Evolutionary conservation across 2,888 invertebrate species (phyloP), one percentile per base, ranked within the genome.

Genomic region (Choristoneura rosaceana): DNA sequence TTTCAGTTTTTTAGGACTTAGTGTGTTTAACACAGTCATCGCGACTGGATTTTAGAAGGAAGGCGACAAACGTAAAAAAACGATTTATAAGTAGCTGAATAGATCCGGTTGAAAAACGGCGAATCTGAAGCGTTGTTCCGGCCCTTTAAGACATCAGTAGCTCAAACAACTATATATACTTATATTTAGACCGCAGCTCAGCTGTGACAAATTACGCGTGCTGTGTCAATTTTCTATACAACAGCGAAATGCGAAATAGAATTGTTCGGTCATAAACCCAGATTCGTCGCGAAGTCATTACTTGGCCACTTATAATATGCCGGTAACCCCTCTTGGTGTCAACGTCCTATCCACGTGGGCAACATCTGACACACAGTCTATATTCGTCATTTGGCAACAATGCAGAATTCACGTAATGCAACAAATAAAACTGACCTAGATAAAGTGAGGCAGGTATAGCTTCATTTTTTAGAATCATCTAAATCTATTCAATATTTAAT

Each of bases 361-460:
- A 34, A 71, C 41, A 47, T 58, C 59, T 38, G 50, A 61, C 60
- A 66, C 33, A 66, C 17, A 60, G 59, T 55, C 64, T 65, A 60
- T 38, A 70, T 50, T 25, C 15, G 50, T 17, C 65, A 43, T 70
- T 65, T 70, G 70, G 65, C 65, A 70, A 65, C 70, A 70, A 65
- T 65, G 41, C 9, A 15, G 43, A 14, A 41, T 15, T 52, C 60
- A 52, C 50, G 52, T 67, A 60, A 52, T 66, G 43, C 65, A 71
- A 66, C 50, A 14, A 52, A 66, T 52, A 60, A 43, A 43, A 60
- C n/a, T 34, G 59, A 8, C 41, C 65, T 17, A 12, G 41, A 17
- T 64, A 52, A 52, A 17, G 17, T 52, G 55, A 69, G 25, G 25
- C 2, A 25, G 2, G 25, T 2, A 1, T 3, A 34, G 58, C 47